Conservation (phyloP, 92 coral and sea anemone genomes). For the Bergia sp. region DNA sequence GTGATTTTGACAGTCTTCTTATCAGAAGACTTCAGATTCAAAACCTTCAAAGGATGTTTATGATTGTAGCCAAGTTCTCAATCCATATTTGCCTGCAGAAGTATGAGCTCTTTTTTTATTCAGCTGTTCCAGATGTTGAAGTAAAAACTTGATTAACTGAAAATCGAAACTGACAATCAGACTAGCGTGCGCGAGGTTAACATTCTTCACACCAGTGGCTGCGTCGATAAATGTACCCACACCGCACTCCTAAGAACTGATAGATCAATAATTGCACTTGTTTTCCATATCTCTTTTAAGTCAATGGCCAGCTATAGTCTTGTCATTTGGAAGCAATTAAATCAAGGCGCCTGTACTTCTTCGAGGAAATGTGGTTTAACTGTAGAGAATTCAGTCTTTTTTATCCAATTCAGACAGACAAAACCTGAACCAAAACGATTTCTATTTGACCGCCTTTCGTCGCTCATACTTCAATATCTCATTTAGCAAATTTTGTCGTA, state of each 20-base stretch:
- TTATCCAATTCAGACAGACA: background rate
- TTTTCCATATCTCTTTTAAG: conserved; percentile 78
- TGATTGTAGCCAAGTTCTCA: conserved; percentile 45
- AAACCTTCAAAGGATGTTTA: conserved; percentile 60
- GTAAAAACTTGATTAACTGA: conserved; percentile 57
- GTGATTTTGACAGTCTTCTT: conserved; percentile 55
- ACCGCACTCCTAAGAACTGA: conserved; percentile 70
- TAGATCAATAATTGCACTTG: conserved; percentile 89
- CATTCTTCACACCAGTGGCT: conserved; percentile 82
- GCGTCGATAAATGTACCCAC: conserved; percentile 79
- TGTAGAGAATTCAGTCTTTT: background rate
- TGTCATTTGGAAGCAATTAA: conserved; percentile 84
- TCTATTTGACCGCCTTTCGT: conserved; percentile 33
- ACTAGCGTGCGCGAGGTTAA: conserved; percentile 54
- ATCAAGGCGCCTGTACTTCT: conserved; percentile 70
- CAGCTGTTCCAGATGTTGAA: conserved; percentile 60
- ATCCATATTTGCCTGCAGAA: conserved; percentile 59
- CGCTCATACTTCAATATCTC: conserved; percentile 37
- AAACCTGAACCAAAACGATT: background rate
- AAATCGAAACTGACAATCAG: conserved; percentile 51
- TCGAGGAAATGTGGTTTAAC: conserved; percentile 6
- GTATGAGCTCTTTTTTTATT: conserved; percentile 54
- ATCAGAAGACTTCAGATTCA: conserved; percentile 29
- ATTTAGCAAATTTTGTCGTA: conserved; percentile 36
- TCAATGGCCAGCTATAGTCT: conserved; percentile 37